Base-by-base conservation (phyloP, 2,888 invertebrate genomes). In the Glyphotaelius pellucidus region DNA sequence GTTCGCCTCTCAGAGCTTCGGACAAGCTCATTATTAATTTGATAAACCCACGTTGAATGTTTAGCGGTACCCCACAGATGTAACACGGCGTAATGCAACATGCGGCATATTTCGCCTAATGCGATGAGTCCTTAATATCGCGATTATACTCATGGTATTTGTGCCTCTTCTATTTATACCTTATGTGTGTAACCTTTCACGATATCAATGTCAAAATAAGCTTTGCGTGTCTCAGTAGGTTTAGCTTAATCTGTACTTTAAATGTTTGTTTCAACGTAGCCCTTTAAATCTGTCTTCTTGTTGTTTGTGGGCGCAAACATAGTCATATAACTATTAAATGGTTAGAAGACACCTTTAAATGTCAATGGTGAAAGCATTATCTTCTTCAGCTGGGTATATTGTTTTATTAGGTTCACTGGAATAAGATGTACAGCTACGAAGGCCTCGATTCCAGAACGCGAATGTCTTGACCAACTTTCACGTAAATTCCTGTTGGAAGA, bases 21-120 rank as follows among this genome's bases (percentile, higher is more conserved):
- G 47, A 35, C 25, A 86, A 86, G 42, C 86, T 86, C 38, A 86
- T 86, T 38, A 86, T 86, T 38, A 86, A 86, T 86, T 86, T 86
- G 25, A 42, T 42, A 86, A 42, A 35, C 35, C 35, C 32, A 38
- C 32, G 35, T 32, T 83, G 35, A 83, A 67, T 67, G 67, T 67
- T 67, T 67, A 67, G 67, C 67, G 67, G 67, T 67, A 67, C 67
- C 67, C 7, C 25, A n/a, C 67, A 19, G 67, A 25, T 67, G 67
- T 67, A 67, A n/a, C 67, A 67, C 67, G 25, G 52, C 25, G 67
- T 67, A 67, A 67, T 67, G 25, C 67, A 67, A 67, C 67, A 67
- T 67, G 67, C 67, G 67, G 67, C 25, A 67, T 67, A 67, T 67
- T n/a, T 67, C 25, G 67, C 67, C 25, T 25, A 67, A 67, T 67